Percentiles rank a stretch among this genome's conserved stretches.
Conservation (phyloP, 1,140 invertebrate species). For the Ips nitidus region DNA sequence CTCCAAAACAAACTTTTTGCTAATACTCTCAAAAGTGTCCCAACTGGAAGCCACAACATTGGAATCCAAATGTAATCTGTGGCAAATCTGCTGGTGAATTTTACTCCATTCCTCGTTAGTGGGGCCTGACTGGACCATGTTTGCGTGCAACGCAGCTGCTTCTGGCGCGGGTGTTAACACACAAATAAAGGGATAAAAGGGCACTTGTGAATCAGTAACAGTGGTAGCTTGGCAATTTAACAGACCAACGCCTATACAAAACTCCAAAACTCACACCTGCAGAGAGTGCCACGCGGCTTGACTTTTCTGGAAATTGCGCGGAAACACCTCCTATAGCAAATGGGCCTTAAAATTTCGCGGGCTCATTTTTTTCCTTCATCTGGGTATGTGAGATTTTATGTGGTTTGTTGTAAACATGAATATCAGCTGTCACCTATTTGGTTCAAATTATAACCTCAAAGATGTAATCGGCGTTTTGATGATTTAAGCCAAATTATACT, state of each 20-base stretch:
- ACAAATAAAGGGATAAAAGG: no score
- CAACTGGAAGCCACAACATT: conserved; percentile 76
- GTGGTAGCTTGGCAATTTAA: no score
- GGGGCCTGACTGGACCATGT: conserved; percentile 52
- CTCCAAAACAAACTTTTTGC: conserved; percentile 83
- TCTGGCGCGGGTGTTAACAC: no score
- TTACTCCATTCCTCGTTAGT: conserved; percentile 57
- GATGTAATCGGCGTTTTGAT: neutral
- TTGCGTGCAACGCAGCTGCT: no score
- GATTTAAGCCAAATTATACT: no score
- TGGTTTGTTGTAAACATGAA: no score
- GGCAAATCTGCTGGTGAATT: conserved; percentile 72
- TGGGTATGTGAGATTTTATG: no score
- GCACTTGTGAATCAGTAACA: no score
- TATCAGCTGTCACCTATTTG: conserved; percentile 18
- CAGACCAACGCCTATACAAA: conserved; percentile 40
- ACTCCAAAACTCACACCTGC: conserved; percentile 38
- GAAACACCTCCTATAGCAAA: conserved; percentile 5
- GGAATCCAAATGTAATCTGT: conserved; percentile 84
- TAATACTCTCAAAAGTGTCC: conserved; percentile 77
- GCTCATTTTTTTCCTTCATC: no score
- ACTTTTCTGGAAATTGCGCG: conserved; percentile 24
- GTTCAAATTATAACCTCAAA: neutral
- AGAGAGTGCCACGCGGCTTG: conserved; percentile 17
- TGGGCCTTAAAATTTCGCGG: conserved; percentile 29